Percentiles rank a stretch among this genome's conserved stretches.
These are phyloP conservation scores for Chrysotoxum bicinctum DNA, from an alignment of 2,888 invertebrate species.

Conservation along the genomic window DNA sequence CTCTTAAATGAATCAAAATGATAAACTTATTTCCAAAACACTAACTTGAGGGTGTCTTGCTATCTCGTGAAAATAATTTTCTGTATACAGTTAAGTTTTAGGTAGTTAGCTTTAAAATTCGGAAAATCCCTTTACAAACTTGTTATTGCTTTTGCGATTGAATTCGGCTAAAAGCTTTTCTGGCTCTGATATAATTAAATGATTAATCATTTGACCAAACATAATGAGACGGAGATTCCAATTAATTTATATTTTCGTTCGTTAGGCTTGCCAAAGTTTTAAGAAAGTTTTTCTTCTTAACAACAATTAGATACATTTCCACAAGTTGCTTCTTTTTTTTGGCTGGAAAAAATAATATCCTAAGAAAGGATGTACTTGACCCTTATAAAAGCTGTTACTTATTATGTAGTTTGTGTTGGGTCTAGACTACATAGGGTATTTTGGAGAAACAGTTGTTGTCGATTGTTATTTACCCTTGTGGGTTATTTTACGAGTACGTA, in stretches of 20 bases:
- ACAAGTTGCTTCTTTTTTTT: conserved; percentile 28
- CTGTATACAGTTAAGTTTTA: neutral
- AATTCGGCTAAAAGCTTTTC: neutral
- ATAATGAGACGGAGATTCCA: conserved; percentile 5
- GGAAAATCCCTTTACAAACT: neutral
- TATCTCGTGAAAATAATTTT: too few species aligned
- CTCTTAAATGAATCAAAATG: neutral
- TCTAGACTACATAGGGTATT: neutral
- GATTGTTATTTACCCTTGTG: neutral
- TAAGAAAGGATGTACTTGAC: conserved; percentile 20
- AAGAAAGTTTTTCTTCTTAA: neutral
- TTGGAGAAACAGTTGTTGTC: neutral
- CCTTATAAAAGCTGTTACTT: conserved; percentile 12
- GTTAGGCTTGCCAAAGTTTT: neutral
- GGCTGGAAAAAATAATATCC: conserved; percentile 1
- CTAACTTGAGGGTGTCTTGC: neutral
- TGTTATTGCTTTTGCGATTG: neutral
- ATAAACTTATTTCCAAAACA: neutral
- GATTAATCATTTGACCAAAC: conserved; percentile 19
- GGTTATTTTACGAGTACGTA: too few species aligned
- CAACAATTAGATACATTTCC: conserved; percentile 7
- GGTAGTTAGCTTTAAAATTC: neutral
- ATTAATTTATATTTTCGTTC: conserved; percentile 11
- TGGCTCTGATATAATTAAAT: too few species aligned
- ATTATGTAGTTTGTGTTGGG: conserved; percentile 1